phyloP scores from a whole-genome alignment of 2,113 vertebrate genomes.

The Anguilla rostrata region DNA sequence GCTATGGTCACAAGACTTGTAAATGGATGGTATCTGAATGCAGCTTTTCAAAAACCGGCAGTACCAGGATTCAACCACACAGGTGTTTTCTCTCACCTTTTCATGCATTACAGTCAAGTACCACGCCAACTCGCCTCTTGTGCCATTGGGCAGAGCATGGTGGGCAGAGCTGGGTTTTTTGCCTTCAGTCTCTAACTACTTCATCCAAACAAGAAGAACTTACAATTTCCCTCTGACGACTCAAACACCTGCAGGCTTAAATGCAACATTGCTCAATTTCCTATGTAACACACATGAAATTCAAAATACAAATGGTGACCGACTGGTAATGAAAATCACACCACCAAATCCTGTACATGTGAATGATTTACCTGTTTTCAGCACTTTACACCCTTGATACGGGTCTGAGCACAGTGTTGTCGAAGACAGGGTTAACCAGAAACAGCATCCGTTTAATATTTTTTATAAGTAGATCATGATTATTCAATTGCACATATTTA shows the following conservation, averaged over 20 bases:
- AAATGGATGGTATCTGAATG: too few relatives aligned
- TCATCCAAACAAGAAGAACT: background rate
- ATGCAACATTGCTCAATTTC: background rate
- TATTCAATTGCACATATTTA: background rate
- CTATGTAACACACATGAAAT: background rate
- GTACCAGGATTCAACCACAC: background rate
- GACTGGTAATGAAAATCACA: too few relatives aligned
- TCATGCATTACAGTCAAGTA: background rate
- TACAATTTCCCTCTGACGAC: background rate
- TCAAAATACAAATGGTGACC: too few relatives aligned
- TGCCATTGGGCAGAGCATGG: background rate
- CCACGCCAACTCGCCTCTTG: background rate
- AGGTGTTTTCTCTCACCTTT: background rate
- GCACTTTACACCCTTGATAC: too few relatives aligned
- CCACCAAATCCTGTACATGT: too few relatives aligned
- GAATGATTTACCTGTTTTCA: too few relatives aligned
- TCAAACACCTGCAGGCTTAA: background rate
- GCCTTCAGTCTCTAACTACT: background rate
- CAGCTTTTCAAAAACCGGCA: background rate
- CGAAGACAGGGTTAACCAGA: background rate
- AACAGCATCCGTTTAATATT: background rate
- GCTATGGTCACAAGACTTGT: too few relatives aligned
- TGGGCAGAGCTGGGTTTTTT: background rate
- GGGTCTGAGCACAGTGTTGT: background rate
- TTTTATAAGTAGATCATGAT: background rate